These are phyloP conservation scores for Trachelipus rathkii DNA, from an alignment of 1,140 invertebrate species.

Conservation along the genomic window DNA sequence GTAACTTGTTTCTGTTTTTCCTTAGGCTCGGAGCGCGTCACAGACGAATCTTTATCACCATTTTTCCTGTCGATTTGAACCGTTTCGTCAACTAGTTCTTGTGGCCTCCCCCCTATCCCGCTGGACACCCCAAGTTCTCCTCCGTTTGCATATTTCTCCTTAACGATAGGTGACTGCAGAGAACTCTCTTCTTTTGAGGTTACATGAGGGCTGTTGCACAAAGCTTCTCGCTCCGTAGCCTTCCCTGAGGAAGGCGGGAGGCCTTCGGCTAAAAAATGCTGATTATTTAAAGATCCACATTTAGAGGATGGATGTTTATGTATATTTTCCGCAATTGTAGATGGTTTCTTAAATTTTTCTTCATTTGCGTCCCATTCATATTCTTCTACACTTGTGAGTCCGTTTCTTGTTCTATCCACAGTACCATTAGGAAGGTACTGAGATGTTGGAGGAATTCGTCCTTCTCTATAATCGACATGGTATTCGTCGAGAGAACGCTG, in stretches of 20 bases:
- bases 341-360: conserved; percentile 48
- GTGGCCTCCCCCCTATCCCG: background rate
- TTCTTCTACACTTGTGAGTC: conserved; percentile 49
- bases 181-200: background rate
- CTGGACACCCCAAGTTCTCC: background rate
- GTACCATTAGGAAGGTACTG: conserved; percentile 41
- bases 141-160: background rate
- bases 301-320: conserved; percentile 21
- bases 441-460: conserved; percentile 22
- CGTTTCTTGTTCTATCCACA: conserved; percentile 46
- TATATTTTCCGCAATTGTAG: conserved; percentile 21
- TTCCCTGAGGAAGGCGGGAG: conserved; percentile 44
- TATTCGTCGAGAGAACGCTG: conserved; percentile 56
- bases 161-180: background rate
- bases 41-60: too few relatives aligned
- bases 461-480: conserved; percentile 42
- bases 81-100: background rate
- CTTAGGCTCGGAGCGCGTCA: too few relatives aligned
- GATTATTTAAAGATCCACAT: conserved; percentile 25
- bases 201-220: background rate
- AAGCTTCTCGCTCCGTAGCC: background rate
- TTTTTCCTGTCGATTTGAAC: too few relatives aligned
- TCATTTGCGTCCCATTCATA: conserved; percentile 55
- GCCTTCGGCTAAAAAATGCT: conserved; percentile 59
- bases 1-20: too few relatives aligned